phyloP scores from a whole-genome alignment of 2,797 vertebrate species.

The Acrocephalus scirpaceus region DNA sequence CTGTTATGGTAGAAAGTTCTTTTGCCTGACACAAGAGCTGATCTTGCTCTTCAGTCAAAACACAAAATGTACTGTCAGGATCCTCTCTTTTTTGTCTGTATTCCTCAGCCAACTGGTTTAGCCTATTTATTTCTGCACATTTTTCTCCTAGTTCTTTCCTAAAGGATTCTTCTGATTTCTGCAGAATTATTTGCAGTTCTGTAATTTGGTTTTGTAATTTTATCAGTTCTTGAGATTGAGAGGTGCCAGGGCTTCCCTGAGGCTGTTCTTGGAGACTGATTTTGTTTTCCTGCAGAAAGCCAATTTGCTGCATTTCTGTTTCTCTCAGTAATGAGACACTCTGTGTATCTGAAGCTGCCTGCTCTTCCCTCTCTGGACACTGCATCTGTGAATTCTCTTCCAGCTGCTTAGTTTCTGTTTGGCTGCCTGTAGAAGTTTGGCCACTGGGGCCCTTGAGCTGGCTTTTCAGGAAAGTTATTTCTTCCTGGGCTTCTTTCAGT shows the following conservation, averaged over 20 bases:
- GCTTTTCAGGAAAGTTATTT: constrained; percentile 80
- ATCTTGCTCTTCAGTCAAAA: constrained; percentile 77
- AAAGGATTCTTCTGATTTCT: constrained; percentile 70
- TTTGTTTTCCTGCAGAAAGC: neutral
- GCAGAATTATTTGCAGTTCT: constrained; percentile 77
- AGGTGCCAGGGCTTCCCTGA: neutral
- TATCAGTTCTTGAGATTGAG: constrained; percentile 49
- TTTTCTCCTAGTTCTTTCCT: constrained; percentile 59
- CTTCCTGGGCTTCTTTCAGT: constrained; percentile 79
- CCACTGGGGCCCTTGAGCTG: constrained; percentile 69
- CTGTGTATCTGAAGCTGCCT: neutral
- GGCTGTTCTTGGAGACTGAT: neutral
- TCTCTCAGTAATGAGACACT: neutral
- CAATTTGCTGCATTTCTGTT: neutral
- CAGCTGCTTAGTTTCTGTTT: neutral
- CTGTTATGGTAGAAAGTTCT: constrained; percentile 63
- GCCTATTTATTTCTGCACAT: constrained; percentile 77
- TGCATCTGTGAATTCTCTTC: neutral
- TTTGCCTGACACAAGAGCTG: constrained; percentile 70
- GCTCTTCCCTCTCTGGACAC: neutral
- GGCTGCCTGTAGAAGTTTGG: neutral
- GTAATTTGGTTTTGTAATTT: constrained; percentile 72
- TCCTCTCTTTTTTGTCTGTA: constrained; percentile 77
- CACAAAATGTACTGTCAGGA: constrained; percentile 65
- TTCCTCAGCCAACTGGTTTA: constrained; percentile 77